Evolutionary conservation across 2,888 invertebrate genomes (phyloP), one percentile per base, ranked within the genome.

Genomic region (Julus scanicus): DNA sequence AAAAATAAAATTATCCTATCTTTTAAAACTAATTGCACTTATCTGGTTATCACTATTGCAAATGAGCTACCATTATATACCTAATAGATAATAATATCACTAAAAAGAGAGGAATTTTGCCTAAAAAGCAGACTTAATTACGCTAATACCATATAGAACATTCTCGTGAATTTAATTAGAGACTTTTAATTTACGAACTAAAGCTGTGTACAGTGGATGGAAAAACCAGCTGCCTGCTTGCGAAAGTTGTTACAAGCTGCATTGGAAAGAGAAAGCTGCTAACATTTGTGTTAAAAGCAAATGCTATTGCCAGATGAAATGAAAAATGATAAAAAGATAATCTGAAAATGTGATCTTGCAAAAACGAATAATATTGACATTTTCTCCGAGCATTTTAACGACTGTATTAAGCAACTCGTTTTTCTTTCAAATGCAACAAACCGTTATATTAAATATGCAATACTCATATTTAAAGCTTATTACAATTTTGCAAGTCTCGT

Each of bases 31-130:
- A 20, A 57, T 29, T 84, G 29, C 63, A 44, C 39, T 44, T 84
- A 89, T 88, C 48, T 53, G n/a, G 49, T 53, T 83, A 88, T 17
- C 53, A 84, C 85, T 20, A 85, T 85, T 15, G 80, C 80, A 37
- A 80, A 80, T 37, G 80, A 80, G 37, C 80, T 80, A 80, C 80
- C 80, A 80, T 29, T 80, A 80, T 37, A 37, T 29, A 80, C 80
- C 80, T 80, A 80, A 80, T 29, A 80, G 80, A 17, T 40, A 57
- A 87, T 11, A 87, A 40, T n/a, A 8, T 20, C 17, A 80, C 44
- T 48, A 87, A 83, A 71, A 71, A 48, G 39, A 80, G 39, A 88
- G 57, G 84, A 57, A 57, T 5, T 83, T 84, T 83, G 53, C 11
- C n/a, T 49, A 53, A 53, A 29, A 44, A 44, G 44, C 44, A 44